Evolutionary conservation across 1,140 invertebrate genomes (phyloP), one percentile per base, ranked within the genome.

Genomic region (Caligus rogercresseyi): DNA sequence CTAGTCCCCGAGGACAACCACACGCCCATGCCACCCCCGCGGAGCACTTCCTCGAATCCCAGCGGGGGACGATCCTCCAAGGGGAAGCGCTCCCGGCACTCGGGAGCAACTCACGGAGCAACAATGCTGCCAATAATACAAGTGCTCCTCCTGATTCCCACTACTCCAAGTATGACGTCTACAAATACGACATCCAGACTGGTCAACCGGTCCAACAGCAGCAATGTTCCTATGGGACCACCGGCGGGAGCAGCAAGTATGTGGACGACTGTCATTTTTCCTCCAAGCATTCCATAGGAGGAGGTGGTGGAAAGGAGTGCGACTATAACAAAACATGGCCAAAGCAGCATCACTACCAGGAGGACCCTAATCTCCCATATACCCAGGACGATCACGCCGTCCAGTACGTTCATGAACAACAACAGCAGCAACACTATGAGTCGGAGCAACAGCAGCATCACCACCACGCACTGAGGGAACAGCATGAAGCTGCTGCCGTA

Each of bases 281-380:
- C 11, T 56, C 54, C 20, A 60, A 60, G 26, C 26, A 60, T 25
- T 31, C 57, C 24, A 23, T n/a, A 23, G 55, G 55, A 1, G 16
- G n/a, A n/a, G n/a, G 16, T 1, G 21, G 15, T 14, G n/a, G 15
- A 18, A 25, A 2, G 18, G 24, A 16, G 15, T 60, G 57, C 21
- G 24, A 21, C 57, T 60, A 60, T 26, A 60, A 60, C 57, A 60
- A 60, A 25, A 60, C 57, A 16, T 60, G 57, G 57, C 57, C 57
- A 24, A 60, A 60, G 25, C 57, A 26, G 24, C 31, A 43, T n/a
- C 57, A 60, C n/a, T 60, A 25, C 57, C 23, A 25, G 20, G 57
- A 60, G 13, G 57, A 60, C 7, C 24, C 23, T n/a, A 25, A 25
- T 11, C 57, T 18, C 4, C 24, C 18, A 43, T 60, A 60, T 26